Percentiles rank a stretch among this genome's conserved stretches.
These are phyloP conservation scores for Spermophilus dauricus DNA, from an alignment of 2,113 vertebrate genomes.

Conservation along the genomic window DNA sequence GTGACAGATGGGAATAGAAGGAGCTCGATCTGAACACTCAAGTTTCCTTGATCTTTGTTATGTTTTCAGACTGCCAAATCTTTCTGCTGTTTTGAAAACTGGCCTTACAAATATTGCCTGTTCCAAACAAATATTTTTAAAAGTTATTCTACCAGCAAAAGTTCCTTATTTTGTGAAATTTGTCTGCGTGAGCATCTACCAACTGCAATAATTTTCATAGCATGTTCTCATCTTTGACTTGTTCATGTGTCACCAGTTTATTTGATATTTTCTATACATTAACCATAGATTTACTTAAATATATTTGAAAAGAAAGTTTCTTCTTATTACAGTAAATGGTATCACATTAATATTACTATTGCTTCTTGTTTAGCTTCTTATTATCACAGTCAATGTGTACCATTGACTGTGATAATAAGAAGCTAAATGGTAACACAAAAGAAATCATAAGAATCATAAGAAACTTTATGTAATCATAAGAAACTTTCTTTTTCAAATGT, in stretches of 20 bases:
- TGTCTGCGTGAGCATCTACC: too few species aligned
- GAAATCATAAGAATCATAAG: too few species aligned
- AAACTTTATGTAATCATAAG: too few species aligned
- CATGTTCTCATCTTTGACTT: background rate
- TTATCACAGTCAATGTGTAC: too few species aligned
- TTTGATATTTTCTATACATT: background rate
- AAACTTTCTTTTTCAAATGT: too few species aligned
- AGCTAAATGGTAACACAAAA: too few species aligned
- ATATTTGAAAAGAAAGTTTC: background rate
- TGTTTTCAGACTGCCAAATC: too few species aligned
- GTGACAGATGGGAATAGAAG: too few species aligned
- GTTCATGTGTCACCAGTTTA: background rate
- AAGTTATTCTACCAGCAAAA: background rate
- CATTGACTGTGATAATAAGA: too few species aligned
- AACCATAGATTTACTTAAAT: background rate
- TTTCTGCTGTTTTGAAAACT: background rate
- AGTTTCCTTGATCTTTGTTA: background rate
- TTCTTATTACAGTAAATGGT: background rate
- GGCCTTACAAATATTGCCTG: background rate
- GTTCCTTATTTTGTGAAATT: background rate
- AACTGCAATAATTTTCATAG: background rate
- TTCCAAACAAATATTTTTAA: background rate
- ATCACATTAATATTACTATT: too few species aligned
- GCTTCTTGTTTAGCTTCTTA: too few species aligned
- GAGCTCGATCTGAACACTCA: background rate